A percentile compares a stretch with the other conserved stretches of the same genome.
These are phyloP conservation scores for Amiota minor DNA, from an alignment of 2,888 invertebrate species.

Conservation along the genomic window DNA sequence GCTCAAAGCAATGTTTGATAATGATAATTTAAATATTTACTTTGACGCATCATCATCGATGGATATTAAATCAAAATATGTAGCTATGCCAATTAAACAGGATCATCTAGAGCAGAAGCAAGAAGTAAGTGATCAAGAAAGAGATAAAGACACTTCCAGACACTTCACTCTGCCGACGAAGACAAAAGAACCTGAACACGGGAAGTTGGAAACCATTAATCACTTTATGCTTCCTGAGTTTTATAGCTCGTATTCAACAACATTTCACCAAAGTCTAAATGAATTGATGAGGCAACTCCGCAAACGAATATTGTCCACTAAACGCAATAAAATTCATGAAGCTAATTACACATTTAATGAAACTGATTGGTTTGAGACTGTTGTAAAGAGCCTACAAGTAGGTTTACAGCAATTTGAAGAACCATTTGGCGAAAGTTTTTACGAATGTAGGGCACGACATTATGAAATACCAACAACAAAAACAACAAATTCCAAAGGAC, in stretches of 20 bases:
- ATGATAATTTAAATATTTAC: conserved; percentile 59
- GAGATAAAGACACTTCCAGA: too few relatives aligned
- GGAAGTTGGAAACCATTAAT: conserved; percentile 36
- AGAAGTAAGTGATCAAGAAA: not conserved
- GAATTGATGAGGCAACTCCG: conserved; percentile 51
- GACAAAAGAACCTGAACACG: not conserved
- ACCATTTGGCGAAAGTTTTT: conserved; percentile 48
- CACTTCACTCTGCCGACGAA: not conserved
- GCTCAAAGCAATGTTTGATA: conserved; percentile 58
- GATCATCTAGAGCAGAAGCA: not conserved
- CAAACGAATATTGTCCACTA: conserved; percentile 46
- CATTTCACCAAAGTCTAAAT: conserved; percentile 40
- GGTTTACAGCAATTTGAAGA: conserved; percentile 48
- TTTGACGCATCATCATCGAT: conserved; percentile 35
- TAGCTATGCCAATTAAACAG: not conserved
- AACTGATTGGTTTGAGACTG: conserved; percentile 50
- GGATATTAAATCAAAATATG: not conserved
- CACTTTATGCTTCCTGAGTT: conserved; percentile 47
- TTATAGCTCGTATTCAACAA: conserved; percentile 38
- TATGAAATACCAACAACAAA: too few relatives aligned
- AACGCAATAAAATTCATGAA: conserved; percentile 45
- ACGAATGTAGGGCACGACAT: conserved; percentile 45
- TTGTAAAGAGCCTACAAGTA: conserved; percentile 41
- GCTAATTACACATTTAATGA: conserved; percentile 49
- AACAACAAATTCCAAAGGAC: not conserved